Percentiles rank a stretch among this genome's conserved stretches.
phyloP scores from a whole-genome alignment of 2,888 invertebrate genomes.

The Uloborus plumipes region DNA sequence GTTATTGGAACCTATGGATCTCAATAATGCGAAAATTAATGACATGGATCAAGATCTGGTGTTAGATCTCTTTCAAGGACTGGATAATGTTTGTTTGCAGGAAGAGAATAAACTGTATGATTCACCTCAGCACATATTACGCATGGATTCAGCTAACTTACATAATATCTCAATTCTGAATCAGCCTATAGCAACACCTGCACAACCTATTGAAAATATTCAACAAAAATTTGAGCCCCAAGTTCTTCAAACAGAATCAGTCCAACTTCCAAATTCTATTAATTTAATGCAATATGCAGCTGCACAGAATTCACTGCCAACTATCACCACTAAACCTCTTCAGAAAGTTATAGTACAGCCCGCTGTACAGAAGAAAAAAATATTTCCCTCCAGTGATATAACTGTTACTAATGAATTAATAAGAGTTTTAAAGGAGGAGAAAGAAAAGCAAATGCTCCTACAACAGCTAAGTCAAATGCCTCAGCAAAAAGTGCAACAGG shows the following conservation, averaged over 20 bases:
- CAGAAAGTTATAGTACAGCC: constrained; percentile 24
- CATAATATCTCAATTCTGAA: constrained; percentile 27
- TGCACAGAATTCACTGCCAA: constrained; percentile 21
- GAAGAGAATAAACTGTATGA: constrained; percentile 40
- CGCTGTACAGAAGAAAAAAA: constrained; percentile 19
- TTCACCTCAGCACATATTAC: constrained; percentile 32
- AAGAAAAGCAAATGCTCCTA: constrained; percentile 64
- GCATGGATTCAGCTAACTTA: constrained; percentile 13
- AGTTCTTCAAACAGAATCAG: constrained; percentile 24
- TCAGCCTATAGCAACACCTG: constrained; percentile 5
- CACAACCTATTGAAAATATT: constrained; percentile 28
- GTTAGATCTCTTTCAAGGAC: constrained; percentile 32
- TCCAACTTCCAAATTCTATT: constrained; percentile 15
- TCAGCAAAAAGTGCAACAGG: constrained; percentile 67
- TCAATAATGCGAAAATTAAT: constrained; percentile 12
- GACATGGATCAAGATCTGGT: constrained; percentile 47
- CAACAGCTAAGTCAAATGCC: constrained; percentile 63
- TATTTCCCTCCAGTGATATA: constrained; percentile 30
- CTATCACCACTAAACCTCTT: constrained; percentile 21
- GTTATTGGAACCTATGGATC: constrained; percentile 30
- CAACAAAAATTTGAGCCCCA: constrained; percentile 34
- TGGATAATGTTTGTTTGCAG: constrained; percentile 19
- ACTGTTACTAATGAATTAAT: constrained; percentile 50
- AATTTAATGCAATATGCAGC: constrained; percentile 50
- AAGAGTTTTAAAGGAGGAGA: constrained; percentile 52